A percentile compares a stretch with the other conserved stretches of the same genome.
phyloP scores from a whole-genome alignment of 1,140 invertebrate species.

The Drosophila eugracilis region DNA sequence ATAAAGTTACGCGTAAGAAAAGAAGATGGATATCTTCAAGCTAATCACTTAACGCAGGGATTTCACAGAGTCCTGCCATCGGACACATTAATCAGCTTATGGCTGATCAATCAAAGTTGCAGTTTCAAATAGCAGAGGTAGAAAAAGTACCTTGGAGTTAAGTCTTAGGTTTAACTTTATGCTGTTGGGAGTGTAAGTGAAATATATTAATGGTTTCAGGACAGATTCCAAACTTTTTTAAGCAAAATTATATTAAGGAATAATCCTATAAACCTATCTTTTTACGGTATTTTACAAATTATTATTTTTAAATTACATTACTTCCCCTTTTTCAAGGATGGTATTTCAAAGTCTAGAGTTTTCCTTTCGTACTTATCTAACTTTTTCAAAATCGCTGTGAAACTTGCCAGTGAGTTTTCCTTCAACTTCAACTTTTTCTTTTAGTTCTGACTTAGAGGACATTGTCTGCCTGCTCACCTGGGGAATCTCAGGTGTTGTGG shows the following conservation, averaged over 20 bases:
- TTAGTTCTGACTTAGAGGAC: slow-evolving; percentile 19
- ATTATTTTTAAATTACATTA: not conserved
- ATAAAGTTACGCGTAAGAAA: slow-evolving; percentile 21
- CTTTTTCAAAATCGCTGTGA: not conserved
- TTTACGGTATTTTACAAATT: not conserved
- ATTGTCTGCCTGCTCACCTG: slow-evolving; percentile 5
- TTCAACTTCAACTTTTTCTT: slow-evolving; percentile 18
- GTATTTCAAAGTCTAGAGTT: not conserved
- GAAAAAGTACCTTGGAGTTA: not conserved
- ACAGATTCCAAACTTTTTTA: too few relatives aligned
- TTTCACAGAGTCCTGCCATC: slow-evolving; percentile 6
- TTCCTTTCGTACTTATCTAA: not conserved
- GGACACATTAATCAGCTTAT: slow-evolving; percentile 59
- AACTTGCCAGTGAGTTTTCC: not conserved
- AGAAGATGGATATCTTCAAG: slow-evolving; percentile 25
- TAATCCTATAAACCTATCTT: too few relatives aligned
- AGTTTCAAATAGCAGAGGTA: slow-evolving; percentile 2
- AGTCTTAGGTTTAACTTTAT: not conserved
- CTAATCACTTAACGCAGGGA: slow-evolving; percentile 48
- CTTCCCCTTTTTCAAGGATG: not conserved
- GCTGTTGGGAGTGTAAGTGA: too few relatives aligned
- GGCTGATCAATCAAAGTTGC: slow-evolving; percentile 60
- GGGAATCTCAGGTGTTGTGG: slow-evolving; percentile 38
- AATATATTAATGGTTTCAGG: too few relatives aligned
- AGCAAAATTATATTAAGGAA: too few relatives aligned